Evolutionary conservation across 2,113 vertebrate genomes (phyloP).

Genomic region (Carassius carassius): DNA sequence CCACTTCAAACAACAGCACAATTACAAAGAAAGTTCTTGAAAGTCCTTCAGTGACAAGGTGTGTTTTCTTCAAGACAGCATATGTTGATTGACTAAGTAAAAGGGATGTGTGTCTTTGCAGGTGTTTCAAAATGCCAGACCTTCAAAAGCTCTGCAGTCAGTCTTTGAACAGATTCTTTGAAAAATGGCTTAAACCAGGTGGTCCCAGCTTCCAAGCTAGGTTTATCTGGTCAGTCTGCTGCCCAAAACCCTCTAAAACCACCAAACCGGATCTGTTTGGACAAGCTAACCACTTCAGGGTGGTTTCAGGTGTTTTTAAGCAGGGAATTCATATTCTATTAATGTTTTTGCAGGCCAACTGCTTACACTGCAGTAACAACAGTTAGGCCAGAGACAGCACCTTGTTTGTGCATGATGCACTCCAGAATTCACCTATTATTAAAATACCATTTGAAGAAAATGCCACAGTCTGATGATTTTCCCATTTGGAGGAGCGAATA

Average conservation of each 20-base stretch:
- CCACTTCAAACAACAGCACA: constrained; percentile 13
- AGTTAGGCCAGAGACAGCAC: background rate
- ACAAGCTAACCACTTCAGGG: background rate
- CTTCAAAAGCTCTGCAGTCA: background rate
- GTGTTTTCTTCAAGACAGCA: background rate
- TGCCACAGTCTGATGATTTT: constrained; percentile 60
- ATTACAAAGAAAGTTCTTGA: constrained; percentile 32
- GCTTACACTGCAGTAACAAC: background rate
- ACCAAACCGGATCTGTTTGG: background rate
- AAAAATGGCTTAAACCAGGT: background rate
- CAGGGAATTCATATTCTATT: background rate
- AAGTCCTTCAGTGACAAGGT: constrained; percentile 26
- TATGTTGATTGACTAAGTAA: background rate
- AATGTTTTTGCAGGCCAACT: background rate
- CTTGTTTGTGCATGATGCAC: constrained; percentile 16
- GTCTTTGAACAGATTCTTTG: background rate
- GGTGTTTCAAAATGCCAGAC: background rate
- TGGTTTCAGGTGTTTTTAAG: background rate
- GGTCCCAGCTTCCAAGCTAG: background rate
- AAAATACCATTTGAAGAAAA: constrained; percentile 38
- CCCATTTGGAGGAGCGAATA: constrained; percentile 57
- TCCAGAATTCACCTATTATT: constrained; percentile 28
- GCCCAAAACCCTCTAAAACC: background rate
- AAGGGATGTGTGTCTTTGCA: background rate
- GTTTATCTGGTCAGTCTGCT: background rate